Percentiles rank a stretch among this genome's conserved stretches.
Evolutionary conservation across 1,140 invertebrate species (phyloP).

Genomic region (Homarus americanus): DNA sequence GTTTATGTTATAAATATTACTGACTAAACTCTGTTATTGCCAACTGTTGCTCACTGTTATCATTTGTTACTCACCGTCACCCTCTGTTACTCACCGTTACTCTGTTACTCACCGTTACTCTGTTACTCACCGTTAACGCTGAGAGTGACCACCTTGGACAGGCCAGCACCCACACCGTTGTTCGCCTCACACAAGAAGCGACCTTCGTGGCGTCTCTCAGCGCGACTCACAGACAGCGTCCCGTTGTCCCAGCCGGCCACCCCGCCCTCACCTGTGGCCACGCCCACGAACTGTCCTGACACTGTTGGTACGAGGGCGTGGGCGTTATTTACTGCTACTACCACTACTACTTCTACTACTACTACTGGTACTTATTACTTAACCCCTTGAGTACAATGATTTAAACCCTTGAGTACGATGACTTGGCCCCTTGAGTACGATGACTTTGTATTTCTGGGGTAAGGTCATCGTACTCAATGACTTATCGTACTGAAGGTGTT

Average conservation of each 20-base stretch:
- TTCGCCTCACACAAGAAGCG: slow-evolving; percentile 81
- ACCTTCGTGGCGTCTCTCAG: slow-evolving; percentile 79
- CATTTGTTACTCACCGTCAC: too few species aligned
- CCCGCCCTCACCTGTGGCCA: slow-evolving; percentile 45
- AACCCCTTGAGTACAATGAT: too few species aligned
- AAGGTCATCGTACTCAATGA: too few species aligned
- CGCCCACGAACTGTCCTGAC: slow-evolving; percentile 55
- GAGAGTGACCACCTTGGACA: slow-evolving; percentile 78
- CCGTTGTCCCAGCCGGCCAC: slow-evolving; percentile 79
- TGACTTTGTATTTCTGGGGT: too few species aligned
- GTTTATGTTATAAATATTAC: neutral
- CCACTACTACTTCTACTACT: neutral
- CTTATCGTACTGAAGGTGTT: too few species aligned
- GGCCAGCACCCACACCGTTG: slow-evolving; percentile 81
- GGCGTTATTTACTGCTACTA: neutral
- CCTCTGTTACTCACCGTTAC: neutral
- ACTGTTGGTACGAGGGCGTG: slow-evolving; percentile 6
- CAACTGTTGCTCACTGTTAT: neutral
- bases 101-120: neutral
- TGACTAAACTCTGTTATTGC: neutral
- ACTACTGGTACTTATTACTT: neutral
- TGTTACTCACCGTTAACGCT: neutral
- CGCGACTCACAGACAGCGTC: slow-evolving; percentile 79
- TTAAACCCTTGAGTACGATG: too few species aligned
- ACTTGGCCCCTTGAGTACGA: too few species aligned